Evolutionary conservation across 2,797 vertebrate genomes (phyloP), one percentile per base, ranked within the genome.

Genomic region (Discoglossus pictus): DNA sequence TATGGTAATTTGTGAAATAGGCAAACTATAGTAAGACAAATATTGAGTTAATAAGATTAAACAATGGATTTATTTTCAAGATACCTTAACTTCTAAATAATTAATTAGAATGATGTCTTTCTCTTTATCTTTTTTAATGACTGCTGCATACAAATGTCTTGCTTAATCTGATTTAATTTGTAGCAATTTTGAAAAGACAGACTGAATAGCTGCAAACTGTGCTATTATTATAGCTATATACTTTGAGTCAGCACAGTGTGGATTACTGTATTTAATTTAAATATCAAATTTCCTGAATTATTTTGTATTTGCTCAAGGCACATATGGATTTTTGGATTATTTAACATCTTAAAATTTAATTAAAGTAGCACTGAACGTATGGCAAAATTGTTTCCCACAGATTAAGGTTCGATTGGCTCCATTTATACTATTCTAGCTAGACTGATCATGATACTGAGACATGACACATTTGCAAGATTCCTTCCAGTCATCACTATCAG

Each of bases 131-230:
- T 3, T 17, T 13, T 39, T 51, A 51, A 63, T 63, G 21, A 42
- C 35, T 52, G 44, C 5, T 31, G 15, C 27, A 65, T 55, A 44
- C 34, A 64, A 64, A 54, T 65, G 50, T 36, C 34, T 44, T 64
- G 24, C 38, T 34, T 39, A 53, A 53, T 42, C 17, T 64, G 47
- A 54, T 64, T 42, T 64, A 51, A 63, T 52, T 31, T 15, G 20
- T 53, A 31, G 25, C 13, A 20, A 6, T 21, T 35, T 54, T 53
- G 11, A 55, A 54, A 48, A 42, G 56, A 25, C 17, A 24, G 56
- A 60, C 24, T 60, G 15, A 17, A 44, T 46, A 16, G 10, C 39
- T 65, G 24, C 36, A 63, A 63, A 38, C 15, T 52, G 10, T 44
- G 17, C 8, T 6, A 42, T 52, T 64, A 35, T 53, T 34, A 44